Conservation (phyloP, 2,797 vertebrate species). For the Centropyge bicolor region DNA sequence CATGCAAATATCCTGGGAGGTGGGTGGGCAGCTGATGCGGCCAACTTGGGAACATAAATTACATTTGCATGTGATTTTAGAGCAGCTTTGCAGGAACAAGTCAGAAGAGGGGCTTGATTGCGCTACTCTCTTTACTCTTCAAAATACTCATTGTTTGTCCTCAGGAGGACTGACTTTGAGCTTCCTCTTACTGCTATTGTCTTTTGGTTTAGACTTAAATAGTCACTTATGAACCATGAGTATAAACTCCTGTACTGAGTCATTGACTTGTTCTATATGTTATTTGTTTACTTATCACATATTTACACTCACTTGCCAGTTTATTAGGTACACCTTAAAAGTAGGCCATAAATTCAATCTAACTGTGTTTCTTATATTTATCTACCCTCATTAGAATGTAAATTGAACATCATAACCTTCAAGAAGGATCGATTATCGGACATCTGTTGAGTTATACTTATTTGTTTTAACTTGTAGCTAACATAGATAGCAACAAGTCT, state of each 20-base stretch:
- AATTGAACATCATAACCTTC: not conserved
- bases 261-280: not conserved
- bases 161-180: not conserved
- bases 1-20: conserved; percentile 64
- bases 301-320: not conserved
- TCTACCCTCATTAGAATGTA: too few species aligned
- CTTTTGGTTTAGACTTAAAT: not conserved
- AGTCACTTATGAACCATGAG: not conserved
- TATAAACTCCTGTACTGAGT: not conserved
- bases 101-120: conserved; percentile 53
- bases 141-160: conserved; percentile 22
- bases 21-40: conserved; percentile 53
- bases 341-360: not conserved
- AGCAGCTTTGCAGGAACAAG: conserved; percentile 33
- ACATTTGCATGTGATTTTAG: conserved; percentile 75
- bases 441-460: not conserved
- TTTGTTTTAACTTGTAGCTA: too few species aligned
- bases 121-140: conserved; percentile 30
- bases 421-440: not conserved
- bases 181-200: not conserved
- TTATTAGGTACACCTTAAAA: not conserved
- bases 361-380: too few species aligned
- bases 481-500: too few species aligned
- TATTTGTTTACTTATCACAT: not conserved
- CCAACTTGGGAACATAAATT: conserved; percentile 65